Evolutionary conservation across 1,140 invertebrate genomes (phyloP).

Genomic region (Zaprionus ornatus): DNA sequence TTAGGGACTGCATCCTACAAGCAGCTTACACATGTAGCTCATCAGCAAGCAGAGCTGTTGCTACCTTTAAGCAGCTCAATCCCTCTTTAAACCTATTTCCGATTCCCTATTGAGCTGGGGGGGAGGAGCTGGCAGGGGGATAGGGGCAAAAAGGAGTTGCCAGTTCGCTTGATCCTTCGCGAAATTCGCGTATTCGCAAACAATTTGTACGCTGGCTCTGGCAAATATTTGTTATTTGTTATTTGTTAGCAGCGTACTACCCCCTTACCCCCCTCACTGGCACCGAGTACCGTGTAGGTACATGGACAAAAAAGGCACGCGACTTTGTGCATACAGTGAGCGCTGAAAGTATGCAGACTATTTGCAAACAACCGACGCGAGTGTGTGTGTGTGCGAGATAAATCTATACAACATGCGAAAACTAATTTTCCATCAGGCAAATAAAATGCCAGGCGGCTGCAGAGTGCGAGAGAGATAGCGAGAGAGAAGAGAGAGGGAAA

Average conservation of each 20-base stretch:
- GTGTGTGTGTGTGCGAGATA: slow-evolving; percentile 29
- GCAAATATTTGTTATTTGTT: slow-evolving; percentile 58
- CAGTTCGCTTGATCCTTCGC: slow-evolving; percentile 35
- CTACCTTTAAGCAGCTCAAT: neutral
- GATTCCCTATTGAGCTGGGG: neutral
- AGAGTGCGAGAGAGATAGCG: neutral
- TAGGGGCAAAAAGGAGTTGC: neutral
- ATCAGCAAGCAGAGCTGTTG: neutral
- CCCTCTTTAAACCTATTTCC: neutral
- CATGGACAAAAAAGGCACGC: slow-evolving; percentile 63
- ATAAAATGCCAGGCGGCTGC: slow-evolving; percentile 57
- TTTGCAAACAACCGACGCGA: slow-evolving; percentile 68
- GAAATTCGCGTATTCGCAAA: slow-evolving; percentile 41
- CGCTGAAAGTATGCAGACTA: slow-evolving; percentile 78
- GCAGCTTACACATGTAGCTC: neutral
- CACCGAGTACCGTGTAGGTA: slow-evolving; percentile 8
- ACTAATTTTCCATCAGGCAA: slow-evolving; percentile 77
- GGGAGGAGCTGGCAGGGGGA: neutral
- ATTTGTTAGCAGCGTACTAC: slow-evolving; percentile 48
- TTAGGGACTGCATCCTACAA: neutral
- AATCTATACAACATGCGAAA: slow-evolving; percentile 67
- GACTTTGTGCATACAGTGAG: slow-evolving; percentile 66
- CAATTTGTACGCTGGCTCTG: slow-evolving; percentile 46
- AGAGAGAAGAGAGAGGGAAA: neutral
- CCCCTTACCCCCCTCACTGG: slow-evolving; percentile 34